Conservation (phyloP, 2,797 vertebrate species). For the Vireo griseus region DNA sequence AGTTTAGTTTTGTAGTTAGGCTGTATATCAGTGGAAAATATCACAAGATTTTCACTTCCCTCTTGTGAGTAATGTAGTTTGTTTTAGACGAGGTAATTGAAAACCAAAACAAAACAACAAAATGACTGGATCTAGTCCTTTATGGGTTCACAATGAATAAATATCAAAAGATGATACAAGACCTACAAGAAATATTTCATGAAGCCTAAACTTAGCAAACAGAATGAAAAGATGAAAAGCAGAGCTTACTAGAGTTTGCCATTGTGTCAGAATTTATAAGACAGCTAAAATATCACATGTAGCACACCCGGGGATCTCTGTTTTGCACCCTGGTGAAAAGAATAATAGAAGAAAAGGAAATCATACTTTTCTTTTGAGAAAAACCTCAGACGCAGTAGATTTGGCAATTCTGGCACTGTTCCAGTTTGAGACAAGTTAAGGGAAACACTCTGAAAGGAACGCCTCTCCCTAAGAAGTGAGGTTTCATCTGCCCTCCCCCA, state of each 20-base stretch:
- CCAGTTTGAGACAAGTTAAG: too few relatives aligned
- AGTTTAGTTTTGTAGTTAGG: not conserved
- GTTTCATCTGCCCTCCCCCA: too few relatives aligned
- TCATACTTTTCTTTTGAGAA: not conserved
- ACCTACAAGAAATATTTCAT: not conserved
- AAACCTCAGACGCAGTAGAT: not conserved
- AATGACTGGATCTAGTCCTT: not conserved
- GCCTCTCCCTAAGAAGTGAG: too few relatives aligned
- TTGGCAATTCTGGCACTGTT: not conserved
- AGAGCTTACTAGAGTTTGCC: not conserved
- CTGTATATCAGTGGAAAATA: not conserved
- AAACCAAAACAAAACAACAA: not conserved
- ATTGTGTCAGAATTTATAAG: not conserved
- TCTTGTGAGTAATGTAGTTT: not conserved
- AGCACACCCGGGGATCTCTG: not conserved
- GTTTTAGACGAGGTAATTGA: not conserved
- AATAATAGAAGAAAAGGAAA: not conserved
- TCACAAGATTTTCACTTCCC: not conserved
- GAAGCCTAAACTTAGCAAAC: not conserved
- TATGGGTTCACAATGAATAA: not conserved
- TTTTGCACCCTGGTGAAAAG: not conserved
- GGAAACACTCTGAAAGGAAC: too few relatives aligned
- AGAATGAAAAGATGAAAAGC: not conserved
- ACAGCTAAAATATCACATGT: not conserved
- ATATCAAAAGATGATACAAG: not conserved